Evolutionary conservation across 2,113 vertebrate genomes (phyloP), one percentile per base, ranked within the genome.

Genomic region (Aspidoscelis tigris): DNA sequence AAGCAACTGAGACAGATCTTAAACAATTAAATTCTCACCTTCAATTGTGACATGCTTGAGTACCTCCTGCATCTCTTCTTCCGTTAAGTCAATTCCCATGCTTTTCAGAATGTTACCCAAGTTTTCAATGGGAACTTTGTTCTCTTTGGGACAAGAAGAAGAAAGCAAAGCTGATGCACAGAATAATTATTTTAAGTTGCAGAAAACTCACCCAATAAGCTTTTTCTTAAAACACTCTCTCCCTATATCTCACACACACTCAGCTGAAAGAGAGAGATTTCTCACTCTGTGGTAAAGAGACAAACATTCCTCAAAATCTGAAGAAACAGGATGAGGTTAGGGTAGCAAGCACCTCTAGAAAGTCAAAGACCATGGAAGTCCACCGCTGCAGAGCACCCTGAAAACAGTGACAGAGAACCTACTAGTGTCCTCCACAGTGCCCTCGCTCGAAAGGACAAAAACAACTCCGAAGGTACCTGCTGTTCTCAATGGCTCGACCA

Each of bases 1-100:
- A 50, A 50, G 47, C 47, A 50, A 50, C 8, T 9, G 8, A 50
- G 47, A 50, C 8, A 50, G 5, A 50, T 5, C 47, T 50, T 50
- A 50, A 50, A 50, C 47, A 50, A 50, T 8, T 39, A 26, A 58
- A 44, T 22, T 39, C 90, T 91, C 50, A 93, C 92, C 84, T 72
- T 90, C 89, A 76, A 86, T 12, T 33, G 84, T 85, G 47, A 93
- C 73, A 14, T 76, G 74, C 22, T 76, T 87, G 47, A 87, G 70
- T 4, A 84, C 78, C 20, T 89, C 12, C 6, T 24, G 39, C 12
- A 2, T 22, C 78, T 83, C 72, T 1, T 87, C 70, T 33, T 76
- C 9, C 6, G 81, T 72, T 55, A 91, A 58, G 1, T 3, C 22
- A 77, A 92, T 72, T 5, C 89, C 88, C 64, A 87, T 74, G 39